A percentile compares a stretch with the other conserved stretches of the same genome.
Evolutionary conservation across 2,113 vertebrate species (phyloP).

Genomic region (Cairina moschata): DNA sequence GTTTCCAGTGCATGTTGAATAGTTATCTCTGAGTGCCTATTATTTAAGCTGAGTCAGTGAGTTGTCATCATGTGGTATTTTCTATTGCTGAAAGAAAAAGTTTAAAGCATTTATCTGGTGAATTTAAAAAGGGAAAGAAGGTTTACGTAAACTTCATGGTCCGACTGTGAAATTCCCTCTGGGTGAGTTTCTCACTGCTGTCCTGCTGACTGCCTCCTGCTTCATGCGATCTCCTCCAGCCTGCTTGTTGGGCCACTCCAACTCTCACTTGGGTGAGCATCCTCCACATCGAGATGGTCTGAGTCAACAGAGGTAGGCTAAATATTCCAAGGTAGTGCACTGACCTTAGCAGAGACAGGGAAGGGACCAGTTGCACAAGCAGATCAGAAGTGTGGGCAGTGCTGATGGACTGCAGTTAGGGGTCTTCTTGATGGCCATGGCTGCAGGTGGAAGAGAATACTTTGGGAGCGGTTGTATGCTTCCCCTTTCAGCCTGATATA

Average conservation of each 20-base stretch:
- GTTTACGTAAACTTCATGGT: fast-evolving
- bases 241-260: background rate
- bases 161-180: background rate
- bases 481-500: background rate
- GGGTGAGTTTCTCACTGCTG: background rate
- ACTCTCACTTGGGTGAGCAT: no score
- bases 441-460: background rate
- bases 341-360: background rate
- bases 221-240: background rate
- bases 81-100: background rate
- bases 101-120: background rate
- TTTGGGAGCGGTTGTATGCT: background rate
- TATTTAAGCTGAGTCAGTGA: background rate
- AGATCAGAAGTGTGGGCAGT: background rate
- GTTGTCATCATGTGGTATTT: background rate
- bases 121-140: background rate
- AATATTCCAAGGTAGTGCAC: background rate
- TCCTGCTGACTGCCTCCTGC: background rate
- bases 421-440: background rate
- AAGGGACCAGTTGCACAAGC: background rate
- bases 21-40: background rate
- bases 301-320: background rate
- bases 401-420: background rate
- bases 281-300: background rate
- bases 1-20: background rate